Evolutionary conservation across 1,140 invertebrate genomes (phyloP).

Genomic region (Drosophila sulfurigaster): DNA sequence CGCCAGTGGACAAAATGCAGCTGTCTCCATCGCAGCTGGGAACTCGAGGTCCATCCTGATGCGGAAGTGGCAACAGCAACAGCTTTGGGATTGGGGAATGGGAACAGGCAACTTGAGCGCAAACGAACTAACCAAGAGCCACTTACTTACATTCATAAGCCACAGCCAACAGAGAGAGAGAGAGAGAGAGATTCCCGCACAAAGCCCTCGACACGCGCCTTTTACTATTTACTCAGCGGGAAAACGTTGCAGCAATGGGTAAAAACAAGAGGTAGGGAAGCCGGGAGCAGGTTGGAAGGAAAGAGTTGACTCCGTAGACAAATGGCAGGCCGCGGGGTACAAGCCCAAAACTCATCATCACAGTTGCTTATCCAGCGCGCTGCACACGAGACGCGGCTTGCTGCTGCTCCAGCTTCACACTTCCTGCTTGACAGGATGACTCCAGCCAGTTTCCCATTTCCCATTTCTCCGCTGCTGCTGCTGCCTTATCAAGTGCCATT

Average conservation of each 20-base stretch:
- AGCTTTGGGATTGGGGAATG: not conserved
- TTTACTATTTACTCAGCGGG: slow-evolving; percentile 78
- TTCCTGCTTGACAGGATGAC: slow-evolving; percentile 77
- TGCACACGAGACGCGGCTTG: slow-evolving; percentile 16
- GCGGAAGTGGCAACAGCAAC: slow-evolving; percentile 70
- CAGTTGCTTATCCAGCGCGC: slow-evolving; percentile 51
- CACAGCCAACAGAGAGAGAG: slow-evolving; percentile 30
- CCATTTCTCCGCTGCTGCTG: slow-evolving; percentile 1
- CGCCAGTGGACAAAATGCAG: slow-evolving; percentile 55
- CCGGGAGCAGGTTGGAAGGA: slow-evolving; percentile 5
- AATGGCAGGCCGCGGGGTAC: slow-evolving; percentile 68
- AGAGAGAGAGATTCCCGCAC: slow-evolving; percentile 8
- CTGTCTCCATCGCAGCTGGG: slow-evolving; percentile 26
- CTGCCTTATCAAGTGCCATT: slow-evolving; percentile 79
- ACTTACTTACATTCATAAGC: slow-evolving; percentile 81
- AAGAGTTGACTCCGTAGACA: slow-evolving; percentile 37
- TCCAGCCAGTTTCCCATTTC: slow-evolving; percentile 12
- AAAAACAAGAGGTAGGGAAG: not conserved
- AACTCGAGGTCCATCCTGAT: slow-evolving; percentile 35
- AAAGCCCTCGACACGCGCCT: slow-evolving; percentile 68
- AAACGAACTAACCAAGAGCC: slow-evolving; percentile 81
- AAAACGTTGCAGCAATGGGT: slow-evolving; percentile 42
- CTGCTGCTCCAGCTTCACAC: slow-evolving; percentile 64
- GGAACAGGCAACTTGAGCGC: slow-evolving; percentile 25
- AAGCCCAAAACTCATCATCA: slow-evolving; percentile 42